Base-by-base conservation (phyloP, 2,797 vertebrate species). In the Glossophaga mutica region DNA sequence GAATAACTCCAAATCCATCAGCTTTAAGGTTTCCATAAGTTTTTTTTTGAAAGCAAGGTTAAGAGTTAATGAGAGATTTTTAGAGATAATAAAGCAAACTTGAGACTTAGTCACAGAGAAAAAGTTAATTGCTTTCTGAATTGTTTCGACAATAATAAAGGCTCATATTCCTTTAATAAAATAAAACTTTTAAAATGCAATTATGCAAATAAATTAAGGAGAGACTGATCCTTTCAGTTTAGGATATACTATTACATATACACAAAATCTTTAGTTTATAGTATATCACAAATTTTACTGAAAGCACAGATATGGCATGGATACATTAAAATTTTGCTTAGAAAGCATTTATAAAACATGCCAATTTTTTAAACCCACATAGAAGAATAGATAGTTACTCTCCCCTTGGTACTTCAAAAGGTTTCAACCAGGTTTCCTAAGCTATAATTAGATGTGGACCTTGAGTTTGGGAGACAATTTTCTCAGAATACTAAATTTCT, bases 51-150 rank as follows among this genome's bases (percentile, higher is more conserved):
- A 86, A 11, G 14, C 37, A 10, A 70, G 6, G 90, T 37, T 77
- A 85, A 68, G 14, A 78, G 15, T 52, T 87, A 76, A 52, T 94
- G 24, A 82, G 48, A 76, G 9, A 87, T 78, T 39, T 90, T 73
- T 93, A 3, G 32, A 82, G 21, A 26, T 74, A 50, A 42, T 55
- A 62, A 82, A 90, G 12, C 18, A 79, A 74, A 94, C 2, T 16
- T 46, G 21, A 81, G 3, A 5, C n/a, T 91, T 71, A 71, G 14
- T 62, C 12, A 59, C 6, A 65, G 39, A 57, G 34, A 74, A 59
- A 74, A 78, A 24, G 26, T 94, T 88, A 37, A 67, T 83, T 96
- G 7, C 18, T 93, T 52, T 93, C 22, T 87, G 29, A 92, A 87
- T 65, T 82, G 67, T 73, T 87, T 90, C 59, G 18, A 46, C 2